Evolutionary conservation across 2,888 invertebrate species (phyloP), one percentile per base, ranked within the genome.

Genomic region (Elaeidobius kamerunicus): DNA sequence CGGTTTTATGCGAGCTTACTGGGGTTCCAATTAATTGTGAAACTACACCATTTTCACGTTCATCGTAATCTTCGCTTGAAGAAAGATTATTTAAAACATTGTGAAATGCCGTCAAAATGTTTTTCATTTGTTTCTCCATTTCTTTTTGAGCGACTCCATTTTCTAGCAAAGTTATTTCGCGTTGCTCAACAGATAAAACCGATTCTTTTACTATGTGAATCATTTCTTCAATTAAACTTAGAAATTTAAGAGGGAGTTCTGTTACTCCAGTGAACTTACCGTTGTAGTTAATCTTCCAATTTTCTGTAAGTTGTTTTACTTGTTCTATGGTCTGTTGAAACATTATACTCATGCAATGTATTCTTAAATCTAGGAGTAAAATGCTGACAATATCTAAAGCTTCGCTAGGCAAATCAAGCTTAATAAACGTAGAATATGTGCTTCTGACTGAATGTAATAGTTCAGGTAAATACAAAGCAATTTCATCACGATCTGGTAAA

Each of bases 321-420:
- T 86, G 87, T 58, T 87, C 85, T 14, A 86, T 85, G 1, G 92
- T 86, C 65, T 92, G 88, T 65, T 88, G 88, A 51, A 96, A 85
- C 59, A 94, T 81, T 55, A 87, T 85, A 6, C 84, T 81, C 78
- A 95, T 86, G 61, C 93, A 92, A 70, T 91, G 87, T 49, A 91
- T 78, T 59, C 93, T 82, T 65, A 95, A 82, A 69, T 95, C 91
- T 70, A 92, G 86, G 60, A 94, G 86, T 35, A 95, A 80, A 59
- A 83, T 83, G 65, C 89, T 87, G 43, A 96, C 84, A 54, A 91
- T 84, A 62, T 89, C 89, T 46, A 93, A 76, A 3, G 91, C 91
- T 73, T 95, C 93, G 47, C 85, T 86, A 0, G 93, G 93, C 52
- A 95, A 76, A 71, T 96, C 95, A 28, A 94, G 76, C 53, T 87